Evolutionary conservation across 1,140 invertebrate genomes (phyloP).

Genomic region (Zophobas morio): DNA sequence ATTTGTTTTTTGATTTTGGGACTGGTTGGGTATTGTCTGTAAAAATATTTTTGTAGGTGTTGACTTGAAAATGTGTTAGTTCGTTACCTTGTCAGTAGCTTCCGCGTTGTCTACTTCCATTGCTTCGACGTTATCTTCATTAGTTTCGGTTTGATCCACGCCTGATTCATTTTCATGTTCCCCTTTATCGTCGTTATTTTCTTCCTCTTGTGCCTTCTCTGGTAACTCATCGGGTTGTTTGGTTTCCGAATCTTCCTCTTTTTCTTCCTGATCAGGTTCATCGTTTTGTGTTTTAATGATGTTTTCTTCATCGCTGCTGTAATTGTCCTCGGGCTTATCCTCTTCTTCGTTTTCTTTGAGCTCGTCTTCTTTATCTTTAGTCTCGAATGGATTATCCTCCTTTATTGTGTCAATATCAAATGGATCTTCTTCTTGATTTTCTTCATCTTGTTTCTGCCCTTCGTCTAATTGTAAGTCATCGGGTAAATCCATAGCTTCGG

Average conservation of each 20-base stretch:
- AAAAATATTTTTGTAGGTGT: conserved; percentile 24
- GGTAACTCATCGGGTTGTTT: conserved; percentile 57
- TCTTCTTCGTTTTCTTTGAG: conserved; percentile 57
- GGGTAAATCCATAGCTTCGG: conserved; percentile 88
- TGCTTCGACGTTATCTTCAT: conserved; percentile 67
- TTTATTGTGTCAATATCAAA: conserved; percentile 89
- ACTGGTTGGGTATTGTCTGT: conserved; percentile 65
- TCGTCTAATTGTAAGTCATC: conserved; percentile 89
- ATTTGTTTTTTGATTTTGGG: conserved; percentile 63
- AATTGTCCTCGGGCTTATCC: conserved; percentile 58
- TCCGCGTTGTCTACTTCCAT: conserved; percentile 67
- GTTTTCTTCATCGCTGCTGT: conserved; percentile 60
- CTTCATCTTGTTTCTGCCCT: conserved; percentile 74
- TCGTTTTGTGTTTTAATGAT: conserved; percentile 67
- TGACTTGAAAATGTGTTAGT: background rate
- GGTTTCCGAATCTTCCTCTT: conserved; percentile 64
- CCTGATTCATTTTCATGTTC: conserved; percentile 60
- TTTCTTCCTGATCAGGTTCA: conserved; percentile 68
- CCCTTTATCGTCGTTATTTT: conserved; percentile 59
- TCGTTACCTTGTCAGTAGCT: conserved; percentile 63
- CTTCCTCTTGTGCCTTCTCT: conserved; percentile 60
- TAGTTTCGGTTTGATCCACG: conserved; percentile 66
- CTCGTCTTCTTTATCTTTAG: conserved; percentile 67
- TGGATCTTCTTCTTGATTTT: conserved; percentile 79
- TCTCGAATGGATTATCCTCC: conserved; percentile 59